phyloP scores from a whole-genome alignment of 2,888 invertebrate genomes.

The Pseudanteris insignis region DNA sequence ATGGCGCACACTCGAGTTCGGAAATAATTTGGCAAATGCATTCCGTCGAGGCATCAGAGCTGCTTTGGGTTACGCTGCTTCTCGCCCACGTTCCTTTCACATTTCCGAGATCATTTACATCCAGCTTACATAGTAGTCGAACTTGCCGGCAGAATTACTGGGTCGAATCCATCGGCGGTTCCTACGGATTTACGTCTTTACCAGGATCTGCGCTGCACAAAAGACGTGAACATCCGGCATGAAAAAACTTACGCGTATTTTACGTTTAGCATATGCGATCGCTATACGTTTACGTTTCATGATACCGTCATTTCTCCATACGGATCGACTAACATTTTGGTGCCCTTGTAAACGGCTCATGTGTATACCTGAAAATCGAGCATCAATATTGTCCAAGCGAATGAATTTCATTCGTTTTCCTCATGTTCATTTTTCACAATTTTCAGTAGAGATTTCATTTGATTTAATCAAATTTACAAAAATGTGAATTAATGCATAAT shows the following conservation, averaged over 20 bases:
- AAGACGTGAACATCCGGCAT: constrained; percentile 32
- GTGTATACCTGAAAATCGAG: too few relatives aligned
- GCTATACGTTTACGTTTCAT: neutral
- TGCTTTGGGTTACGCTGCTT: constrained; percentile 21
- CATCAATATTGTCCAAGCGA: too few relatives aligned
- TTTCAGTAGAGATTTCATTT: too few relatives aligned
- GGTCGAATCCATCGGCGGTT: constrained; percentile 28
- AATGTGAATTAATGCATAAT: too few relatives aligned
- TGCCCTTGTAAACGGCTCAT: too few relatives aligned
- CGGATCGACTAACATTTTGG: neutral
- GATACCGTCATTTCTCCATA: constrained; percentile 2
- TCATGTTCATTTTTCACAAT: too few relatives aligned
- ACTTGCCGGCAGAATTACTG: constrained; percentile 39
- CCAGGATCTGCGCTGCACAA: constrained; percentile 25
- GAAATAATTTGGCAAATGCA: constrained; percentile 48
- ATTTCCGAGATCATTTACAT: constrained; percentile 48
- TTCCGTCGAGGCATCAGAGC: constrained; percentile 25
- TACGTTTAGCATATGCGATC: constrained; percentile 5
- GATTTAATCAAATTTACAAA: too few relatives aligned
- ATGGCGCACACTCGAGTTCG: constrained; percentile 30
- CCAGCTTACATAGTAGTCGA: constrained; percentile 43
- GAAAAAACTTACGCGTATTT: constrained; percentile 12
- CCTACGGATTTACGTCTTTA: constrained; percentile 36
- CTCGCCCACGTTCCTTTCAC: constrained; percentile 42
- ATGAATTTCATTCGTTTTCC: too few relatives aligned